phyloP scores from a whole-genome alignment of 1,140 invertebrate genomes.

The Neodiprion pinetum region DNA sequence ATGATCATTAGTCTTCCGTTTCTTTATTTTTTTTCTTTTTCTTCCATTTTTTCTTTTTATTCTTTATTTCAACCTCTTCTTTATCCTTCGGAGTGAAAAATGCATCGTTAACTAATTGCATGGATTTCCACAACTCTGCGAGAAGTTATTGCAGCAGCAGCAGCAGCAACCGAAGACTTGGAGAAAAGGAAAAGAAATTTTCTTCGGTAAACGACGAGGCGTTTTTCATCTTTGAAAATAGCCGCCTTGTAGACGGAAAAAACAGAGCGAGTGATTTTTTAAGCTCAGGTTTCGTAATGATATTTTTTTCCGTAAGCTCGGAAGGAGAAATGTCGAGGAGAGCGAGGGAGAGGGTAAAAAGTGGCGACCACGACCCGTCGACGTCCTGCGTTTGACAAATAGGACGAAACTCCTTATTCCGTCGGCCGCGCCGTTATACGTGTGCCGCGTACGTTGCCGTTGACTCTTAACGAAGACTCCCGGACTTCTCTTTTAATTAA shows the following conservation, averaged over 20 bases:
- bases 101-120: too few species aligned
- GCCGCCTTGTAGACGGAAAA: neutral
- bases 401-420: neutral
- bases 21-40: too few species aligned
- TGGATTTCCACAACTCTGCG: too few species aligned
- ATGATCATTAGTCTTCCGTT: neutral
- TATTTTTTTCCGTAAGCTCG: neutral
- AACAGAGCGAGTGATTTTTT: neutral
- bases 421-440: neutral
- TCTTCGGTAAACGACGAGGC: neutral
- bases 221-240: neutral
- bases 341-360: neutral
- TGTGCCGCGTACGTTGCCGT: too few species aligned
- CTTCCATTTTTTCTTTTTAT: too few species aligned
- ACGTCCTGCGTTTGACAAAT: neutral
- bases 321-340: neutral
- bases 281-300: neutral
- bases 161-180: too few species aligned
- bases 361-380: neutral
- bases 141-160: too few species aligned
- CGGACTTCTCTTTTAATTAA: slow-evolving; percentile 5
- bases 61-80: too few species aligned
- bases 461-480: neutral
- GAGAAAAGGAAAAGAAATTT: neutral
- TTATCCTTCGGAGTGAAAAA: too few species aligned